A percentile compares a stretch with the other conserved stretches of the same genome.
Conservation (phyloP, 1,140 invertebrate species). For the Ips typographus region DNA sequence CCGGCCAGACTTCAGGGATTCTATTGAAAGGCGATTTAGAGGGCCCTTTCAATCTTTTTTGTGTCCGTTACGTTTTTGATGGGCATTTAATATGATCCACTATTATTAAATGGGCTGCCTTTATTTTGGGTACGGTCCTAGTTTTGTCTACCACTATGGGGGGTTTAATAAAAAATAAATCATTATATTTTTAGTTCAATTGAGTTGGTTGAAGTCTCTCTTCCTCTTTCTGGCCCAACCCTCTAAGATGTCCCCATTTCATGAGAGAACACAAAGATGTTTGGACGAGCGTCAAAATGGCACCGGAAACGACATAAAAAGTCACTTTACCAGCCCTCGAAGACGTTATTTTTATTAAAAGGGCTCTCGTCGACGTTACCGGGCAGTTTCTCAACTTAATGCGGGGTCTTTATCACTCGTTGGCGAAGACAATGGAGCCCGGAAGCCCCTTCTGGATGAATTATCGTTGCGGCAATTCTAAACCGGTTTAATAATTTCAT, state of each 20-base stretch:
- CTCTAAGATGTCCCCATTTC: no score
- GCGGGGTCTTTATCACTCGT: neutral
- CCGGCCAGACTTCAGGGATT: neutral
- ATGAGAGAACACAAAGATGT: no score
- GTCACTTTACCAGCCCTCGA: constrained; percentile 2
- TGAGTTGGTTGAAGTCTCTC: no score
- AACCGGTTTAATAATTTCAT: no score
- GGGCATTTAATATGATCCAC: no score
- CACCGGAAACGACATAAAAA: neutral
- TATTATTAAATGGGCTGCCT: no score
- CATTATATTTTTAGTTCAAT: no score
- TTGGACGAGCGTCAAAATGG: neutral
- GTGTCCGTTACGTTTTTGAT: neutral
- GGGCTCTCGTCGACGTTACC: neutral
- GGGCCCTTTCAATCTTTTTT: neutral
- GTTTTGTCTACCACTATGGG: no score
- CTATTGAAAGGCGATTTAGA: constrained; percentile 10
- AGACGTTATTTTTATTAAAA: constrained; percentile 5
- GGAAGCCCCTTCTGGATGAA: neutral
- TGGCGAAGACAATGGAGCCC: neutral
- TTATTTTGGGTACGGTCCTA: no score
- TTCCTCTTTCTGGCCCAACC: no score
- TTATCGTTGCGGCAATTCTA: no score
- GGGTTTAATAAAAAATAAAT: no score
- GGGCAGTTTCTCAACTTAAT: constrained; percentile 1